Conservation (phyloP, 30 jellyfish, hydroid and myxozoan species). For the Cassiopea xamachana region DNA sequence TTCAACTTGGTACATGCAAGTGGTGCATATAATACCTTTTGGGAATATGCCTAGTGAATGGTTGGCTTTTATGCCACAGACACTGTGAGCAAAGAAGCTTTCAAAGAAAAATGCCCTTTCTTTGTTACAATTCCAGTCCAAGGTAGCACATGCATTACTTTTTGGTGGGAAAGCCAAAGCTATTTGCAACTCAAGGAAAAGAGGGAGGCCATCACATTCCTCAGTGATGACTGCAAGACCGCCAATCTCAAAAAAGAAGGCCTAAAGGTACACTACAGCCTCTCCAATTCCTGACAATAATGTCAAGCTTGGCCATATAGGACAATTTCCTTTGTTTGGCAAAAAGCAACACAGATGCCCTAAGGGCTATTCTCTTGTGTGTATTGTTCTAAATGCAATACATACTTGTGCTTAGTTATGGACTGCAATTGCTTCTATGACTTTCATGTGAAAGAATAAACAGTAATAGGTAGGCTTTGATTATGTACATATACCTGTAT, state of each 20-base stretch:
- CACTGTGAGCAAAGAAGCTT: constrained; percentile 17
- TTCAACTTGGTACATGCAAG: constrained; percentile 28
- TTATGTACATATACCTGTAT: background rate
- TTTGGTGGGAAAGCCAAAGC: constrained; percentile 1
- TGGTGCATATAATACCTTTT: constrained; percentile 2
- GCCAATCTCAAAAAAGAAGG: background rate
- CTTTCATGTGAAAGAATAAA: constrained; percentile 5
- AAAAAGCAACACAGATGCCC: constrained; percentile 24
- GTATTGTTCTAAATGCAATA: constrained; percentile 22
- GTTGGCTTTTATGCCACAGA: constrained; percentile 18
- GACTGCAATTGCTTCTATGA: constrained; percentile 20
- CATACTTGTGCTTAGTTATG: constrained; percentile 7
- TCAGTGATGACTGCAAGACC: background rate
- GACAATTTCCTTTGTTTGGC: constrained; percentile 24
- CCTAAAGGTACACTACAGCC: background rate
- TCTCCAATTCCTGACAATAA: constrained; percentile 15
- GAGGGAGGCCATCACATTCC: constrained; percentile 9
- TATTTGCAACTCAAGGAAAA: background rate
- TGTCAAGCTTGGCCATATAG: constrained; percentile 3
- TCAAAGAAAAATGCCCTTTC: background rate
- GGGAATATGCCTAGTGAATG: constrained; percentile 17
- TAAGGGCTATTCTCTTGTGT: constrained; percentile 27
- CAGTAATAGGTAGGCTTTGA: background rate
- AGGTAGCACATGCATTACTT: background rate
- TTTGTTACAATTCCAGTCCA: background rate